These are phyloP conservation scores for Neodontobutis hainanensis DNA, from an alignment of 2,113 vertebrate species.

Conservation along the genomic window DNA sequence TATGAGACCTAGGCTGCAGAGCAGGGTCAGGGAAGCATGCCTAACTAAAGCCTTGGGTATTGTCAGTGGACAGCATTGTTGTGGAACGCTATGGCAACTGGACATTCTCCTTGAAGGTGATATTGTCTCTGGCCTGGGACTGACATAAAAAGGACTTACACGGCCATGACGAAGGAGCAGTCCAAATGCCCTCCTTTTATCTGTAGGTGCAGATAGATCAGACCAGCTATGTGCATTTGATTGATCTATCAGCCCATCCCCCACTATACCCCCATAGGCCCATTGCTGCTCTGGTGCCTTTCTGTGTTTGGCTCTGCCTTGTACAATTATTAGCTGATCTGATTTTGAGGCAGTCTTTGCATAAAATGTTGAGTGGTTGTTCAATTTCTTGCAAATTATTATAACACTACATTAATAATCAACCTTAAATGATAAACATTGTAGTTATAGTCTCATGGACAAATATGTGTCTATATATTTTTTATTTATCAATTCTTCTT, in stretches of 20 bases:
- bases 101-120: constrained; percentile 76
- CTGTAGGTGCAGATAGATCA: constrained; percentile 73
- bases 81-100: constrained; percentile 72
- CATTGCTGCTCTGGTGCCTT: constrained; percentile 52
- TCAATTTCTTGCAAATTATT: too few species aligned
- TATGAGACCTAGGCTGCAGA: constrained; percentile 67
- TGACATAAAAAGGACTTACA: constrained; percentile 66
- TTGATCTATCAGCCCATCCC: constrained; percentile 73
- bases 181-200: constrained; percentile 60
- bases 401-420: too few species aligned
- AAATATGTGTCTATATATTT: too few species aligned
- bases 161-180: constrained; percentile 56
- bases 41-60: constrained; percentile 57
- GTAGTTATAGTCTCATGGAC: too few species aligned
- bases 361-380: too few species aligned
- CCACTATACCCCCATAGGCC: constrained; percentile 41
- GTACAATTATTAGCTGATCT: too few species aligned
- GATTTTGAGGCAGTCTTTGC: too few species aligned
- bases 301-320: constrained; percentile 24
- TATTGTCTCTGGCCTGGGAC: constrained; percentile 70
- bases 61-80: constrained; percentile 74
- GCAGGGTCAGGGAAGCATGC: constrained; percentile 65
- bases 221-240: constrained; percentile 66
- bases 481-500: too few species aligned
- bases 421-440: too few species aligned